Evolutionary conservation across 1,140 invertebrate species (phyloP).

Genomic region (Eriocheir sinensis): DNA sequence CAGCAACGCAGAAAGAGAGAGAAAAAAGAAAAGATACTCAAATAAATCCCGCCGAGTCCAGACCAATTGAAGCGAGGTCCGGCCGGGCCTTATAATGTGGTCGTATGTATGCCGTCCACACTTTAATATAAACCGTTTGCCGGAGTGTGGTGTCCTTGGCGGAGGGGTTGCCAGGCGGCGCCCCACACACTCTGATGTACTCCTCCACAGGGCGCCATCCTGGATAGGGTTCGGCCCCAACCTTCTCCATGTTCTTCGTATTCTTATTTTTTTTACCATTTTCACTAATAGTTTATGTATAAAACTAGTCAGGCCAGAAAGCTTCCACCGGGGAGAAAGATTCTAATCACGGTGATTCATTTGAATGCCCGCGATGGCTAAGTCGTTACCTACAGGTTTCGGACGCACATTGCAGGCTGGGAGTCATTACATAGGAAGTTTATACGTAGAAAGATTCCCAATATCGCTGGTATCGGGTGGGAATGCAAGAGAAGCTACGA

Average conservation of each 20-base stretch:
- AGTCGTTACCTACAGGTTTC: slow-evolving; percentile 63
- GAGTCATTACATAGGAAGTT: slow-evolving; percentile 63
- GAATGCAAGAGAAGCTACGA: slow-evolving; percentile 24
- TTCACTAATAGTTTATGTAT: slow-evolving; percentile 49
- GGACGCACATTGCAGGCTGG: slow-evolving; percentile 41
- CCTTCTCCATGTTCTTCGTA: background rate
- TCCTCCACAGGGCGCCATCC: slow-evolving; percentile 30
- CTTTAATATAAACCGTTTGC: slow-evolving; percentile 67
- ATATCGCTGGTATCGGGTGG: slow-evolving; percentile 29
- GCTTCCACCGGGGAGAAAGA: slow-evolving; percentile 54
- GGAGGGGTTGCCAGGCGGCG: slow-evolving; percentile 35
- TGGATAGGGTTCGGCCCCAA: background rate
- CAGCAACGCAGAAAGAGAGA: slow-evolving; percentile 34
- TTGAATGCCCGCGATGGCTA: slow-evolving; percentile 54
- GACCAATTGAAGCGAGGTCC: slow-evolving; percentile 61
- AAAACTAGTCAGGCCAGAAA: slow-evolving; percentile 41
- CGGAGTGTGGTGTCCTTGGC: slow-evolving; percentile 51
- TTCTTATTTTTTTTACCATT: background rate
- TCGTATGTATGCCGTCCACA: slow-evolving; percentile 62
- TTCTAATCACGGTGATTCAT: slow-evolving; percentile 66
- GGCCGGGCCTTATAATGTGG: slow-evolving; percentile 32
- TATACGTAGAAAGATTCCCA: slow-evolving; percentile 53
- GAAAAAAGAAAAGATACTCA: slow-evolving; percentile 35
- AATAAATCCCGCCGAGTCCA: slow-evolving; percentile 55
- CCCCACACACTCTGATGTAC: background rate